These are phyloP conservation scores for Pyrgus malvae DNA, from an alignment of 2,888 invertebrate species.

Conservation along the genomic window DNA sequence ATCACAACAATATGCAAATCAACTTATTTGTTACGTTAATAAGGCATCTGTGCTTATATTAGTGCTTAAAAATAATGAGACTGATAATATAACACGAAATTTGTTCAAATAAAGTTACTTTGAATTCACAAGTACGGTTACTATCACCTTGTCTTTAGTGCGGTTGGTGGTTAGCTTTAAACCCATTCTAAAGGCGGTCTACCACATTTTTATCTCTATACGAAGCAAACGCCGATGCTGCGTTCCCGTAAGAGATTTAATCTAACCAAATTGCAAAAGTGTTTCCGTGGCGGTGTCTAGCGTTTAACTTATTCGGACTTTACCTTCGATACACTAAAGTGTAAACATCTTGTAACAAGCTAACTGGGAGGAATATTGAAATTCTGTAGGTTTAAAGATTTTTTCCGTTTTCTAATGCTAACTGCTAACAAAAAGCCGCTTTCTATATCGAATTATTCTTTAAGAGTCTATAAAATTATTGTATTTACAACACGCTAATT, in stretches of 20 bases:
- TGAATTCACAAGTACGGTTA: too few relatives aligned
- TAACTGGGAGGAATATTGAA: neutral
- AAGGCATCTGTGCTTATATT: too few relatives aligned
- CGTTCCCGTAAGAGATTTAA: constrained; percentile 25
- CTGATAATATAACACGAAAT: too few relatives aligned
- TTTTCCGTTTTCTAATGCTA: neutral
- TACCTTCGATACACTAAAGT: constrained; percentile 8
- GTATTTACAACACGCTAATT: too few relatives aligned
- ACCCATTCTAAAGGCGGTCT: constrained; percentile 15
- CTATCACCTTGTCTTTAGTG: neutral
- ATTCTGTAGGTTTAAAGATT: neutral
- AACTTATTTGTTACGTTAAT: too few relatives aligned
- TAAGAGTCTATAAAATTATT: too few relatives aligned
- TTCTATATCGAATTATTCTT: too few relatives aligned
- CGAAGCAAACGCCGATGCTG: constrained; percentile 14
- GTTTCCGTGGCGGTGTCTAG: constrained; percentile 17
- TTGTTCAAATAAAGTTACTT: too few relatives aligned
- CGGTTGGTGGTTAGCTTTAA: constrained; percentile 9
- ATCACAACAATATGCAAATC: too few relatives aligned
- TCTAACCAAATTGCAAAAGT: constrained; percentile 25
- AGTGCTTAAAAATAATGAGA: too few relatives aligned
- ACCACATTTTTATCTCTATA: constrained; percentile 23
- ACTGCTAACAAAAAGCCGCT: too few relatives aligned
- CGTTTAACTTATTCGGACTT: constrained; percentile 21
- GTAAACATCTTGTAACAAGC: constrained; percentile 14